phyloP scores from a whole-genome alignment of 2,113 vertebrate species.

The Baryphthengus martii region DNA sequence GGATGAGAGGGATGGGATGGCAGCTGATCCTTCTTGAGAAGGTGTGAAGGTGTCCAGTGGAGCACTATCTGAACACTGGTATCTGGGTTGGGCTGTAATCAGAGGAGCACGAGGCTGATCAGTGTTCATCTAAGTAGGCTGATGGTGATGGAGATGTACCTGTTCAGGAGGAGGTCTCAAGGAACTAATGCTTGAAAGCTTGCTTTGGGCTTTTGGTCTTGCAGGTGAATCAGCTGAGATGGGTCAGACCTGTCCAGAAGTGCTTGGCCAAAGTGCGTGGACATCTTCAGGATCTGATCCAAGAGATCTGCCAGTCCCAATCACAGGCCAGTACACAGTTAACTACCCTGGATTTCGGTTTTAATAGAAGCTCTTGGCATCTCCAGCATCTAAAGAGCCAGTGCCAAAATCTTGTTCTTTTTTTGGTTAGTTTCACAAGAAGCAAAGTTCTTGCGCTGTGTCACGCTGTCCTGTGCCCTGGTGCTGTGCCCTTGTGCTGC shows the following conservation, averaged over 20 bases:
- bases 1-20: neutral
- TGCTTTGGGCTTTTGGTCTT: accelerated
- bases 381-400: neutral
- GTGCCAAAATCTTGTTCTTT: neutral
- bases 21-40: neutral
- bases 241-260: neutral
- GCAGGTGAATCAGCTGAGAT: neutral
- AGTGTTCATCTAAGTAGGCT: neutral
- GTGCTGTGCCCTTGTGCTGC: too few relatives aligned
- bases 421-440: neutral
- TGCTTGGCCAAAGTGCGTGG: neutral
- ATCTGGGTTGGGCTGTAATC: neutral
- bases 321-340: neutral
- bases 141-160: too few relatives aligned
- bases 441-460: neutral
- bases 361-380: neutral
- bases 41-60: neutral
- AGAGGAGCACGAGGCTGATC: neutral
- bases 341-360: neutral
- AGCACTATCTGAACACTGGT: neutral
- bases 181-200: accelerated
- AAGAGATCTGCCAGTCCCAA: neutral
- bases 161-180: neutral
- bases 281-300: neutral
- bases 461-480: neutral